phyloP scores from a whole-genome alignment of 2,113 vertebrate species.

The Archocentrus centrarchus region DNA sequence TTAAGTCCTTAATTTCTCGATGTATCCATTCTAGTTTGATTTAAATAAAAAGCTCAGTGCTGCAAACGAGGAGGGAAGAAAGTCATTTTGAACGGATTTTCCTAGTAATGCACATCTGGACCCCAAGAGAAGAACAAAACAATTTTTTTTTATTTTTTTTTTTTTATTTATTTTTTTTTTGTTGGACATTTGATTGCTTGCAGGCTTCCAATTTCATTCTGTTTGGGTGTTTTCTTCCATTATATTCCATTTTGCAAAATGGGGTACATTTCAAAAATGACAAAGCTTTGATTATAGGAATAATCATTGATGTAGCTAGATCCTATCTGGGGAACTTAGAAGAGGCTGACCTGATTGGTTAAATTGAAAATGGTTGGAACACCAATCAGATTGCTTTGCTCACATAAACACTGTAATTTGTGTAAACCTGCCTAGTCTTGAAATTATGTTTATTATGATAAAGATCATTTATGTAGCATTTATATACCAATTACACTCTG shows the following conservation, averaged over 20 bases:
- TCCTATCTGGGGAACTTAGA: not conserved
- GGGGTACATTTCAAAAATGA: not conserved
- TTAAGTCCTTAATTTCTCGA: not conserved
- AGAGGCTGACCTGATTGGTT: not conserved
- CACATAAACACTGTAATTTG: slow-evolving; percentile 29
- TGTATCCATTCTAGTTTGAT: not conserved
- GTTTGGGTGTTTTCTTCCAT: slow-evolving; percentile 20
- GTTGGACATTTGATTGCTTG: slow-evolving; percentile 21
- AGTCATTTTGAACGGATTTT: not conserved
- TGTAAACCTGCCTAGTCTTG: slow-evolving; percentile 13
- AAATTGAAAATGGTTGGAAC: slow-evolving; percentile 10
- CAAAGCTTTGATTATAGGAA: slow-evolving; percentile 40
- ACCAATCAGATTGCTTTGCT: slow-evolving; percentile 29
- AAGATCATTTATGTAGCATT: slow-evolving; percentile 41
- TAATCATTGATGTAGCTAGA: slow-evolving; percentile 28
- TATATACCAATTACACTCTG: slow-evolving; percentile 30
- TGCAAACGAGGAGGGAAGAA: not conserved
- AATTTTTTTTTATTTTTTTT: slow-evolving; percentile 8
- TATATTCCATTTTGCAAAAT: not conserved
- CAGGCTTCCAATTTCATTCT: slow-evolving; percentile 17
- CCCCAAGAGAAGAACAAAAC: not conserved
- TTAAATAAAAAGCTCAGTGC: not conserved
- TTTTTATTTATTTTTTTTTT: slow-evolving; percentile 5
- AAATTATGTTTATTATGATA: slow-evolving; percentile 35
- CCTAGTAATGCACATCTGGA: not conserved